Evolutionary conservation across 2,797 vertebrate species (phyloP).

Genomic region (Muscicapa striata): DNA sequence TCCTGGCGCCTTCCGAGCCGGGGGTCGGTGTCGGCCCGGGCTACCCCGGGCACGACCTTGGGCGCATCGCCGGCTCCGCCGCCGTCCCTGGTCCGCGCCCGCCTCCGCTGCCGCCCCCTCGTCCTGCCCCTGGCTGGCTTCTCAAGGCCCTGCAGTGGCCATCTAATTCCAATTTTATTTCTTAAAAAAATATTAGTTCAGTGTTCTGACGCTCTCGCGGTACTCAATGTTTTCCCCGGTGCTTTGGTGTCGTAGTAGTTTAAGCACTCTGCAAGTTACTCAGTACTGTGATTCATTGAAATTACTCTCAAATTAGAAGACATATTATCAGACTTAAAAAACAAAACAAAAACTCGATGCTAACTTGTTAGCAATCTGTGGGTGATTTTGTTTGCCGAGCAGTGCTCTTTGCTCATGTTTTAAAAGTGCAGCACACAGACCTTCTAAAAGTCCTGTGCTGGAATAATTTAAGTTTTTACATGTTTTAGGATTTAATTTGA

Average conservation of each 20-base stretch:
- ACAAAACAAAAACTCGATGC: neutral
- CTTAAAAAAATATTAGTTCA: fast-evolving
- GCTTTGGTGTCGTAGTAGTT: neutral
- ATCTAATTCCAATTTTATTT: fast-evolving
- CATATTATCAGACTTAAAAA: neutral
- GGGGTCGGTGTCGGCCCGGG: neutral
- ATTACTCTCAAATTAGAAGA: neutral
- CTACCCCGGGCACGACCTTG: conserved; percentile 14
- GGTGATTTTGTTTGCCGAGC: neutral
- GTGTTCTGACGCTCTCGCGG: fast-evolving
- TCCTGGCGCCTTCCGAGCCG: fast-evolving
- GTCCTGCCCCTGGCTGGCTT: neutral
- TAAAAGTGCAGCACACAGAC: neutral
- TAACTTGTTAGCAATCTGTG: neutral
- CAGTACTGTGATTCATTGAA: neutral
- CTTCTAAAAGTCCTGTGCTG: neutral
- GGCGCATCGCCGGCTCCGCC: neutral
- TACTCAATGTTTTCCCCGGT: fast-evolving
- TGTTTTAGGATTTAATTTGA: neutral
- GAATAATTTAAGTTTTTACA: neutral
- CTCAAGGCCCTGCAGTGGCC: neutral
- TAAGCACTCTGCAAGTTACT: neutral
- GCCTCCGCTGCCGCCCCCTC: neutral
- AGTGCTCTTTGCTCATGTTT: fast-evolving
- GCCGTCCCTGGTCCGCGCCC: neutral